phyloP scores from a whole-genome alignment of 1,140 invertebrate species.

The Asobara japonica region DNA sequence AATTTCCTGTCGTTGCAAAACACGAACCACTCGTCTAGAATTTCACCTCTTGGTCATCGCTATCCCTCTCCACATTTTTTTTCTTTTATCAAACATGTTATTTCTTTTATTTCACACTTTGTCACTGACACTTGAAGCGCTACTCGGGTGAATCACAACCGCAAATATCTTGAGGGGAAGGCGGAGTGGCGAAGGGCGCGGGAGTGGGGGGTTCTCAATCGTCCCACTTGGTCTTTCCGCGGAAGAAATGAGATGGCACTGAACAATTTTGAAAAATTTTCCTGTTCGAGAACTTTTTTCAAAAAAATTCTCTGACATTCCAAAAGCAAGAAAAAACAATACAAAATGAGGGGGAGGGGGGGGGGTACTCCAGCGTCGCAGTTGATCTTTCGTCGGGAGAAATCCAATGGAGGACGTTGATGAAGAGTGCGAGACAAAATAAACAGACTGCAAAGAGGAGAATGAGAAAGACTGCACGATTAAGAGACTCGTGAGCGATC shows the following conservation, averaged over 20 bases:
- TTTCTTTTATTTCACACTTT: neutral
- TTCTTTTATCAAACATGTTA: neutral
- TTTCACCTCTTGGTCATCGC: neutral
- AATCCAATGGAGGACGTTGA: neutral
- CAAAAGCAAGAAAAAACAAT: no score
- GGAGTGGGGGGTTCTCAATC: neutral
- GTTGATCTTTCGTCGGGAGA: neutral
- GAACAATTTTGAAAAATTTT: no score
- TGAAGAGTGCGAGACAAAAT: constrained; percentile 1
- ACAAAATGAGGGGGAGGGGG: no score
- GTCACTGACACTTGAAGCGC: neutral
- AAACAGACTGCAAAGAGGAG: neutral
- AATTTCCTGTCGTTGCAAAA: neutral
- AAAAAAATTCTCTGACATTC: no score
- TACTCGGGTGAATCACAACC: constrained; percentile 22
- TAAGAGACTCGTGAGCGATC: constrained; percentile 2
- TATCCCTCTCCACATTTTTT: neutral
- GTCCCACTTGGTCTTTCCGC: no score
- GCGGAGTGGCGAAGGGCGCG: no score
- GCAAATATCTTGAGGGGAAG: constrained; percentile 27
- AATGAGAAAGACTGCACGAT: constrained; percentile 1
- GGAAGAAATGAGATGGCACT: no score
- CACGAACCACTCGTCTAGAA: neutral
- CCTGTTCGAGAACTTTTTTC: no score
- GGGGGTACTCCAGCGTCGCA: no score